Evolutionary conservation across 2,113 vertebrate species (phyloP).

Genomic region (Tautogolabrus adspersus): DNA sequence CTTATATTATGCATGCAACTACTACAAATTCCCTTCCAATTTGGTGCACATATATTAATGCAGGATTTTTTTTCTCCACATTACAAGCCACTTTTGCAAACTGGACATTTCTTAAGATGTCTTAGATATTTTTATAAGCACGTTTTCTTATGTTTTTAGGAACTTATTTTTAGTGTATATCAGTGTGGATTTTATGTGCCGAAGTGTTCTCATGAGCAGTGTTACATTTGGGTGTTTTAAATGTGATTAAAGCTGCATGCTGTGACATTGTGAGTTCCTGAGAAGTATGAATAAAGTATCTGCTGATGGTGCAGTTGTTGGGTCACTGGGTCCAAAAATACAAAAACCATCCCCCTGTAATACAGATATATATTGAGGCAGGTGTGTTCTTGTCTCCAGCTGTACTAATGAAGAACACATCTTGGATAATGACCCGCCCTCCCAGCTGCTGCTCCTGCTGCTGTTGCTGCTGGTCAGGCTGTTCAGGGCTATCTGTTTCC

Average conservation of each 20-base stretch:
- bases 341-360: neutral
- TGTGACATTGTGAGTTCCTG: too few species aligned
- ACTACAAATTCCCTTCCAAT: conserved; percentile 3
- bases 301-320: neutral
- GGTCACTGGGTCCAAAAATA: conserved; percentile 36
- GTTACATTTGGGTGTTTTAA: too few species aligned
- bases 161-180: too few species aligned
- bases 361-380: conserved; percentile 20
- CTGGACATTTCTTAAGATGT: too few species aligned
- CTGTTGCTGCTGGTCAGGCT: neutral
- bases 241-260: too few species aligned
- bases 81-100: too few species aligned
- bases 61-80: neutral
- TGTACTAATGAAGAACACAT: conserved; percentile 28
- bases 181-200: too few species aligned
- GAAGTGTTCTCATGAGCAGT: too few species aligned
- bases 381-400: conserved; percentile 48
- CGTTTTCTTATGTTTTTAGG: too few species aligned
- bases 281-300: too few species aligned
- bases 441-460: conserved; percentile 12
- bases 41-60: neutral
- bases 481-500: conserved; percentile 32
- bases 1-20: neutral
- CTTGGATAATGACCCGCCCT: conserved; percentile 37
- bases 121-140: too few species aligned